Evolutionary conservation across 2,113 vertebrate genomes (phyloP).

Genomic region (Crotalus viridis): DNA sequence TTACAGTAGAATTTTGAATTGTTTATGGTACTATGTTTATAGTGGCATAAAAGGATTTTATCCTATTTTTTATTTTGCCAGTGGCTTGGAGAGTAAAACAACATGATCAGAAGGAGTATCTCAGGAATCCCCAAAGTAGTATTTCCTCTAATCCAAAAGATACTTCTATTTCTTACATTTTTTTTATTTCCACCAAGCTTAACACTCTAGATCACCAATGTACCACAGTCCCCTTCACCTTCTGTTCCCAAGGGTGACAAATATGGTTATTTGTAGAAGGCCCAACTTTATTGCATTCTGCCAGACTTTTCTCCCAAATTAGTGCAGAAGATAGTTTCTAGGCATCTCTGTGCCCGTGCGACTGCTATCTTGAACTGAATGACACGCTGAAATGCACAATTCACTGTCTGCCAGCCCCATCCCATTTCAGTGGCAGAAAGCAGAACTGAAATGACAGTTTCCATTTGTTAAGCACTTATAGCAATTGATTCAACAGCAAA

Average conservation of each 20-base stretch:
- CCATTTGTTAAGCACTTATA: constrained; percentile 40
- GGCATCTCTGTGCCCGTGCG: constrained; percentile 51
- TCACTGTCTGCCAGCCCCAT: constrained; percentile 60
- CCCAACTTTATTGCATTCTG: not conserved
- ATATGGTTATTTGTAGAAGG: not conserved
- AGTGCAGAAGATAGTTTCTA: constrained; percentile 67
- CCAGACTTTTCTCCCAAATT: not conserved
- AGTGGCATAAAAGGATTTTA: not conserved
- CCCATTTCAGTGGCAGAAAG: constrained; percentile 30
- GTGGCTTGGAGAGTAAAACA: not conserved
- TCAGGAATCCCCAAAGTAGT: not conserved
- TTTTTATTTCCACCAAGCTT: not conserved
- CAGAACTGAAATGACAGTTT: constrained; percentile 52
- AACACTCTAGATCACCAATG: not conserved
- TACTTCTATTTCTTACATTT: not conserved
- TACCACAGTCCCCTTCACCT: not conserved
- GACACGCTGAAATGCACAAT: constrained; percentile 67
- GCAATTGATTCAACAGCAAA: not conserved
- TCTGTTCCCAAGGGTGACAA: not conserved
- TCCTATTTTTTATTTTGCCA: not conserved
- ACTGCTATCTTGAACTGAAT: constrained; percentile 67
- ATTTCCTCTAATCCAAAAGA: not conserved
- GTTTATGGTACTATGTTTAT: not conserved
- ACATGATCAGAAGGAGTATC: not conserved
- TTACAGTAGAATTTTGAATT: not conserved